A percentile compares a stretch with the other conserved stretches of the same genome.
These are phyloP conservation scores for Hecatera dysodea DNA, from an alignment of 2,888 invertebrate genomes.

Conservation along the genomic window DNA sequence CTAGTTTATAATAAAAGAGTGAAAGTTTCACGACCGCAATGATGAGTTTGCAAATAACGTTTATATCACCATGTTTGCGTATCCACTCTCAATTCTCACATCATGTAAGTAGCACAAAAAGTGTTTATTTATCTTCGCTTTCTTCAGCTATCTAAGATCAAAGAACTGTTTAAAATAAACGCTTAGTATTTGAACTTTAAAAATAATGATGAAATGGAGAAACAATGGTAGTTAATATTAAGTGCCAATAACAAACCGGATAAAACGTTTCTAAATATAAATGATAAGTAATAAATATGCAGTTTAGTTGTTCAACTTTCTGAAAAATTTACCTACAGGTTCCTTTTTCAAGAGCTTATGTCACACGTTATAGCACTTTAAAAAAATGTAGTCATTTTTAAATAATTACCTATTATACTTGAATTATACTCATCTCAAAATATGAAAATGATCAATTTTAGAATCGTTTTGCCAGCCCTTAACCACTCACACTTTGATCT, in stretches of 20 bases:
- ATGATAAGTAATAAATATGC: neutral
- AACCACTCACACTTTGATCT: too few species aligned
- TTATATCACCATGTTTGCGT: constrained; percentile 27
- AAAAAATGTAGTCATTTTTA: too few species aligned
- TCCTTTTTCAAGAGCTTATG: too few species aligned
- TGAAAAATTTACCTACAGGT: neutral
- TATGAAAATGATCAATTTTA: too few species aligned
- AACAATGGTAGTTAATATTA: constrained; percentile 10
- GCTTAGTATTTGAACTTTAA: neutral
- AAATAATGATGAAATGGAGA: neutral
- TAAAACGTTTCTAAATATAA: neutral
- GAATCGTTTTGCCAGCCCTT: too few species aligned
- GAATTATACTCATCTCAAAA: too few species aligned
- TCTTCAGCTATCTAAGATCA: constrained; percentile 43
- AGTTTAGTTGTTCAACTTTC: neutral
- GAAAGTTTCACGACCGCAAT: constrained; percentile 38
- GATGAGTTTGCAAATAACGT: constrained; percentile 5
- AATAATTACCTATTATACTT: too few species aligned
- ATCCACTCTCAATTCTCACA: constrained; percentile 14
- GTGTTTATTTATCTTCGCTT: constrained; percentile 46
- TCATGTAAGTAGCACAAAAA: constrained; percentile 13
- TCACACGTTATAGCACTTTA: neutral
- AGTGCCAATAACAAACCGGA: neutral
- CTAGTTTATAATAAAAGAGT: too few species aligned
- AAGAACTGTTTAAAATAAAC: constrained; percentile 26